phyloP scores from a whole-genome alignment of 2,797 vertebrate genomes.

The Sebastes trivittatus region DNA sequence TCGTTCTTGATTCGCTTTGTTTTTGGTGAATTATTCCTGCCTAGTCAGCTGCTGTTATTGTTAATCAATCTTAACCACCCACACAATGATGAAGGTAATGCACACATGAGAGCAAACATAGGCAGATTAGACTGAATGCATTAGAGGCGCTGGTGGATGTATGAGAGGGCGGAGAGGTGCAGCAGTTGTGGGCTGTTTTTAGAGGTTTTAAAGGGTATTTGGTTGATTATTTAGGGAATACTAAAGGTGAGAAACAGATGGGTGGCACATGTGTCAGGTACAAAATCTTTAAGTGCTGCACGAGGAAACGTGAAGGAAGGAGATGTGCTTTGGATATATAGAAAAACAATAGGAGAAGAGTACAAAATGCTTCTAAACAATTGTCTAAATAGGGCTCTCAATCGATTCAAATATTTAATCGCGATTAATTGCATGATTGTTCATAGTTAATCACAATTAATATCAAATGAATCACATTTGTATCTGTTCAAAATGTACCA shows the following conservation, averaged over 20 bases:
- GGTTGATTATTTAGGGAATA: neutral
- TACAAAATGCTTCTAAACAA: neutral
- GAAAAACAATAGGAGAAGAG: neutral
- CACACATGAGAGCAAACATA: conserved; percentile 73
- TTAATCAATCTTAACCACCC: conserved; percentile 73
- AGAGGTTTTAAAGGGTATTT: neutral
- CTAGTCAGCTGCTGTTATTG: conserved; percentile 75
- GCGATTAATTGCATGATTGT: too few relatives aligned
- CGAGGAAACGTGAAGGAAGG: too few relatives aligned
- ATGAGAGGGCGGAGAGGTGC: conserved; percentile 11
- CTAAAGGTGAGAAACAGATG: neutral
- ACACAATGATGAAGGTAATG: conserved; percentile 60
- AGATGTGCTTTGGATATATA: too few relatives aligned
- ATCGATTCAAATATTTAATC: too few relatives aligned
- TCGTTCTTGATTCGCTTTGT: conserved; percentile 68
- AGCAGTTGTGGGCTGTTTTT: neutral
- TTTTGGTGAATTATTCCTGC: conserved; percentile 66
- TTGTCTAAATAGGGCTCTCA: too few relatives aligned
- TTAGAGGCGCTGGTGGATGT: conserved; percentile 10
- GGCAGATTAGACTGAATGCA: conserved; percentile 58
- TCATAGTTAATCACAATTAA: too few relatives aligned
- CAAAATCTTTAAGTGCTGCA: neutral
- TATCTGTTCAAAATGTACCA: too few relatives aligned
- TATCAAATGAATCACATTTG: too few relatives aligned
- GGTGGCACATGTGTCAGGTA: neutral